phyloP scores from a whole-genome alignment of 2,888 invertebrate genomes.

The Tenthredo livida region DNA sequence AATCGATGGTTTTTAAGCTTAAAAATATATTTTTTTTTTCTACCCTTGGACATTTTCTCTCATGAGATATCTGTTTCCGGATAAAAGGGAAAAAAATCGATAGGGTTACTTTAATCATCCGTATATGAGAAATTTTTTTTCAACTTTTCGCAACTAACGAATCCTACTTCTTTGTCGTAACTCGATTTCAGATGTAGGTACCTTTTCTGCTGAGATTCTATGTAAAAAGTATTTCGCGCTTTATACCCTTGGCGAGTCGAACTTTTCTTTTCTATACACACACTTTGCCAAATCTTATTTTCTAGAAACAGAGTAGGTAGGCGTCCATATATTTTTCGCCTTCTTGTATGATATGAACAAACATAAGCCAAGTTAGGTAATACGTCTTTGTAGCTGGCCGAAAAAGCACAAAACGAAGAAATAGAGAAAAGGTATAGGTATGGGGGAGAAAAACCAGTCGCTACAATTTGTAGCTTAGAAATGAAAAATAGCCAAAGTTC shows the following conservation, averaged over 20 bases:
- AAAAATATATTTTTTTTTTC: background rate
- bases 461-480: background rate
- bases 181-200: background rate
- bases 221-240: background rate
- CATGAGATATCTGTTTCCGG: background rate
- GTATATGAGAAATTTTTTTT: background rate
- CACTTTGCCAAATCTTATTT: conserved; percentile 15
- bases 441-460: background rate
- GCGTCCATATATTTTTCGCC: background rate
- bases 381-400: background rate
- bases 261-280: background rate
- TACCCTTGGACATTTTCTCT: background rate
- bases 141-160: background rate
- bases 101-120: background rate
- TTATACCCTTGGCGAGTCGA: background rate
- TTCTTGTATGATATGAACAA: background rate
- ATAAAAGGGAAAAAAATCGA: background rate
- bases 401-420: background rate
- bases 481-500: conserved; percentile 28
- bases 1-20: background rate
- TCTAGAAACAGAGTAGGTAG: background rate
- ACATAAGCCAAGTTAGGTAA: conserved; percentile 1
- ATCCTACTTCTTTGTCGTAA: background rate
- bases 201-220: background rate
- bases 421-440: background rate